Conservation (phyloP, 1,140 invertebrate species). For the Drosophila pachea region DNA sequence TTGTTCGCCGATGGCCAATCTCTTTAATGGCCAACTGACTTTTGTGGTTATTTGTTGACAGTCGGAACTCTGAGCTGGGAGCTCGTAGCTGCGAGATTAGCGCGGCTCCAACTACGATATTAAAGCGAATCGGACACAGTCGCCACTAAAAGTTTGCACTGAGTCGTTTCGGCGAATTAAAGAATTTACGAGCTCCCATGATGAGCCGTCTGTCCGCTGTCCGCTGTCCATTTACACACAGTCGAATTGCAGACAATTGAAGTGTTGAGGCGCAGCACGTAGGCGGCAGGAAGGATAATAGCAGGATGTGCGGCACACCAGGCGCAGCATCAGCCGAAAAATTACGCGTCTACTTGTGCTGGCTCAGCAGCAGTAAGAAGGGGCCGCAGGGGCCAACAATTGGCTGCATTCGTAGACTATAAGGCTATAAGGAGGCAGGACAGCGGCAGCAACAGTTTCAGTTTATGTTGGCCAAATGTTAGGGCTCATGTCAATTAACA, state of each 20-base stretch:
- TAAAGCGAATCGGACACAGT: neutral
- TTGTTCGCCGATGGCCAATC: slow-evolving; percentile 7
- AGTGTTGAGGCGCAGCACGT: slow-evolving; percentile 33
- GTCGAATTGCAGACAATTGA: slow-evolving; percentile 29
- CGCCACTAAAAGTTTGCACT: slow-evolving; percentile 12
- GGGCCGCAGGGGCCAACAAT: slow-evolving; percentile 2
- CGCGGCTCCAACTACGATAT: neutral
- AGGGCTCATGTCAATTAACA: slow-evolving; percentile 65
- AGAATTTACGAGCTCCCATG: slow-evolving; percentile 36
- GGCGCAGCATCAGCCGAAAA: slow-evolving; percentile 42
- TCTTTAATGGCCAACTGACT: slow-evolving; percentile 18
- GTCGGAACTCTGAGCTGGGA: slow-evolving; percentile 9
- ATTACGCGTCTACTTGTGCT: slow-evolving; percentile 29
- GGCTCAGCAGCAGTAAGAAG: slow-evolving; percentile 40
- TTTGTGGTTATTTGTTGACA: slow-evolving; percentile 23
- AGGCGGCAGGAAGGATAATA: slow-evolving; percentile 18
- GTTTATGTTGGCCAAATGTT: slow-evolving; percentile 53
- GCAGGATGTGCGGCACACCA: slow-evolving; percentile 23
- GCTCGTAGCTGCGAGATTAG: slow-evolving; percentile 3
- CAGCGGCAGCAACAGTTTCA: too few relatives aligned
- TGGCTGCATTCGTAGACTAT: too few relatives aligned
- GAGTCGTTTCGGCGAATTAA: slow-evolving; percentile 19
- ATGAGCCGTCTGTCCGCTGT: neutral
- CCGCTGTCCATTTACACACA: slow-evolving; percentile 26
- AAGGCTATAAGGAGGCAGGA: slow-evolving; percentile 1